Base-by-base conservation (phyloP, 2,888 invertebrate species). In the Apotomis turbidana region DNA sequence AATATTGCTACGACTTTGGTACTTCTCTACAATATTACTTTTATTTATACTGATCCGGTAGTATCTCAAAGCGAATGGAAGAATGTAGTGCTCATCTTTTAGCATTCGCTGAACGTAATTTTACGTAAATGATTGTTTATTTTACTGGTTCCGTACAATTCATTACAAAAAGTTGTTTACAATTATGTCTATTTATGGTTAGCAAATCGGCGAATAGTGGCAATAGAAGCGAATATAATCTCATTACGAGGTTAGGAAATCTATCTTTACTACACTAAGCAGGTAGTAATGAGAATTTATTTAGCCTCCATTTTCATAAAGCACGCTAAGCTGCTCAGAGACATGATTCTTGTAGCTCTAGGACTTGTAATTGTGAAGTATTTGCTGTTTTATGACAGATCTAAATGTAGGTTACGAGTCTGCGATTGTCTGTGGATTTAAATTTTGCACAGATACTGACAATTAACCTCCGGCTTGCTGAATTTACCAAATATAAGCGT, bases 231-330 rank as follows among this genome's bases (percentile, higher is more conserved):
- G 85, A 87, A 85, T 79, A 84, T 84, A 83, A 86, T 86, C 83
- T 87, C 86, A 89, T 88, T 89, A 89, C 85, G 82, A 82, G 83
- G 82, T 84, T 85, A 83, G 84, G 83, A 85, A 87, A 86, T 88
- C 89, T 87, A 87, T 88, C 86, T 87, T 84, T 84, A 85, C 85
- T 83, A 84, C 81, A 82, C 80, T 81, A 84, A 72, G 72, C 68
- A 72, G 63, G 68, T 72, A 68, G 63, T 88, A 90, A 89, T 88
- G 87, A 89, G 86, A 89, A 90, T 90, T 89, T 90, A 89, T 90
- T 85, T 87, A 85, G 86, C 83, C 85, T 81, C 86, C 83, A 86
- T 89, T 90, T 88, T 88, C 87, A 88, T 88, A 88, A 88, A 87
- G 85, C 84, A 82, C 81, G 79, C 80, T 77, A 83, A 80, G 79